Conservation (phyloP, 2,888 invertebrate genomes). For the Pristionchus exspectatus region DNA sequence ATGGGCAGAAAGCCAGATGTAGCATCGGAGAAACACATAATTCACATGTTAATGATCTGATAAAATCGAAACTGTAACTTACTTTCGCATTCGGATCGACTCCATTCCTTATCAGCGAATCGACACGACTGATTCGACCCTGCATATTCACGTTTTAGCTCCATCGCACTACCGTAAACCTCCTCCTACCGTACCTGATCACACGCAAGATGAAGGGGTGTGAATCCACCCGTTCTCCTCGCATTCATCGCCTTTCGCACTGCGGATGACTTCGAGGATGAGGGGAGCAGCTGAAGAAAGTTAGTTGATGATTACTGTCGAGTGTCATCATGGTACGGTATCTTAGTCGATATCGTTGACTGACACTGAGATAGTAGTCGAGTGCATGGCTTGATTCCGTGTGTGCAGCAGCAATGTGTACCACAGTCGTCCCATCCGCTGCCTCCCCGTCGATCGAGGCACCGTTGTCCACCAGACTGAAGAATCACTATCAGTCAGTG, state of each 20-base stretch:
- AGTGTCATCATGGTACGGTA: too few relatives aligned
- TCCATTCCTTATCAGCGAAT: conserved; percentile 46
- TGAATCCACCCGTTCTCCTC: conserved; percentile 52
- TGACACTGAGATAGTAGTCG: conserved; percentile 37
- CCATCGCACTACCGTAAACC: neutral
- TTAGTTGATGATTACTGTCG: too few relatives aligned
- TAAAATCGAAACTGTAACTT: neutral
- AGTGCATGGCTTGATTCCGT: conserved; percentile 44
- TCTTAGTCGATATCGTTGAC: neutral
- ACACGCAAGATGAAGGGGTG: conserved; percentile 53
- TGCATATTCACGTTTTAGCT: neutral
- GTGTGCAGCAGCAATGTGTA: conserved; percentile 52
- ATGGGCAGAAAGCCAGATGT: neutral
- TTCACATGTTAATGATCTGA: neutral
- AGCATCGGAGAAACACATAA: neutral
- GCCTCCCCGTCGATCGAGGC: neutral
- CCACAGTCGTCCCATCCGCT: conserved; percentile 48
- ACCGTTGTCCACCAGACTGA: conserved; percentile 46
- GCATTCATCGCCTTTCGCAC: conserved; percentile 1
- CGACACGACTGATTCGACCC: conserved; percentile 49
- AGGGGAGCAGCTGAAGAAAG: conserved; percentile 12
- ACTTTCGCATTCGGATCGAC: conserved; percentile 53
- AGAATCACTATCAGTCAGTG: neutral
- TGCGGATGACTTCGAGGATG: neutral
- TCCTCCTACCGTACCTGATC: conserved; percentile 45